Evolutionary conservation across 2,113 vertebrate genomes (phyloP).

Genomic region (Notarius quadriscutis): DNA sequence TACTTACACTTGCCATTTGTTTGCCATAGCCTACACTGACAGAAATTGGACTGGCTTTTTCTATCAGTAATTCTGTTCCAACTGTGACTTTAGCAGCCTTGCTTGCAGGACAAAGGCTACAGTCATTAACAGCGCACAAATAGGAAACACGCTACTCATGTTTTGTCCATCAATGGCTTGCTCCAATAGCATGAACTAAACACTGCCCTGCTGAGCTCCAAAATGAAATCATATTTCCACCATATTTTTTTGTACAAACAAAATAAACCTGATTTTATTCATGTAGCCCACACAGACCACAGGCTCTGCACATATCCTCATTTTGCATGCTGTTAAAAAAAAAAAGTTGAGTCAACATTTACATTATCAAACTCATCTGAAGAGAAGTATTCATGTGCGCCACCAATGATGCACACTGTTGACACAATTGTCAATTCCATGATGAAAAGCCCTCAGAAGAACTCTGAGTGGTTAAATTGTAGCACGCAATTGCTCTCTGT

Average conservation of each 20-base stretch:
- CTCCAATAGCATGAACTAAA: background rate
- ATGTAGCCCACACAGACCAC: background rate
- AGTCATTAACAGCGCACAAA: background rate
- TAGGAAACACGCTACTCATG: background rate
- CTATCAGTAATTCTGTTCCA: background rate
- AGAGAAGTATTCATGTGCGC: background rate
- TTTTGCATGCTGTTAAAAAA: background rate
- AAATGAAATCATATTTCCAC: background rate
- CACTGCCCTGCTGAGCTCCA: background rate
- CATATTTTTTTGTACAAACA: background rate
- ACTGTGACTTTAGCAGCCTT: background rate
- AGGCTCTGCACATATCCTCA: background rate
- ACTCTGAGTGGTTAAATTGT: background rate
- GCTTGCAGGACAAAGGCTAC: background rate
- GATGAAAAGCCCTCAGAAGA: background rate
- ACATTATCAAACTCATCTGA: slow-evolving; percentile 1
- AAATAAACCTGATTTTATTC: background rate
- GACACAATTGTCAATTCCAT: background rate
- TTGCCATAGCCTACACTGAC: background rate
- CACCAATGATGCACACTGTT: background rate
- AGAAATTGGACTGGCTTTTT: background rate
- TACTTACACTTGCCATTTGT: background rate
- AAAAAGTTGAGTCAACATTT: background rate
- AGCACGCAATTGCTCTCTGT: slow-evolving; percentile 19
- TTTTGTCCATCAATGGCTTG: background rate